Conservation (phyloP, 2,113 vertebrate species). For the Xyrauchen texanus region DNA sequence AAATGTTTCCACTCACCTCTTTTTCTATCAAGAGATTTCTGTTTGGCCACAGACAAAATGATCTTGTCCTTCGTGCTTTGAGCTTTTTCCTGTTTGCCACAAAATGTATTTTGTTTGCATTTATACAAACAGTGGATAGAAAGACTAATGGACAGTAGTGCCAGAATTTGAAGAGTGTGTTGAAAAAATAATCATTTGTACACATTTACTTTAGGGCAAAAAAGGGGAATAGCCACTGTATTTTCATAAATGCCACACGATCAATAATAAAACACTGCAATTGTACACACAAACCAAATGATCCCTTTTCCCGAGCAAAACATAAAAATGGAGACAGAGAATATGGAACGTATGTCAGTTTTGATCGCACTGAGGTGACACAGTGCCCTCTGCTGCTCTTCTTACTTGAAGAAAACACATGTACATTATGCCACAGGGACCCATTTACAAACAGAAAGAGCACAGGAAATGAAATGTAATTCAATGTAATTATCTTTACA, state of each 20-base stretch:
- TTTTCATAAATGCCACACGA: too few species aligned
- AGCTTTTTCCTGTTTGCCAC: constrained; percentile 81
- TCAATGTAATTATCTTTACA: too few species aligned
- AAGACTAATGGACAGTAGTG: too few species aligned
- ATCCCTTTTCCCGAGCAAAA: background rate
- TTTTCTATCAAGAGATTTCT: constrained; percentile 92
- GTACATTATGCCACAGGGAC: too few species aligned
- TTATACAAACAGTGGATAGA: background rate
- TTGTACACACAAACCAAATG: background rate
- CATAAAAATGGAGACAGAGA: too few species aligned
- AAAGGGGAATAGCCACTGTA: too few species aligned
- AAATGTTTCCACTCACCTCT: constrained; percentile 74
- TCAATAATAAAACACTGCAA: too few species aligned
- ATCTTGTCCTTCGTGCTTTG: constrained; percentile 81
- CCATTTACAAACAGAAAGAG: too few species aligned
- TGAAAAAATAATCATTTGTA: too few species aligned
- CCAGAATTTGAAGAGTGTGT: too few species aligned
- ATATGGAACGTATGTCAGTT: constrained; percentile 77
- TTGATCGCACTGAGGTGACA: constrained; percentile 82
- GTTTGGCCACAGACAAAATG: constrained; percentile 87
- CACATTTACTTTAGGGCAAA: too few species aligned
- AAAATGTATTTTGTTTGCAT: background rate
- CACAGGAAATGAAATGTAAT: too few species aligned
- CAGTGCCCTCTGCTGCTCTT: constrained; percentile 81
- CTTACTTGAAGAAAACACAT: constrained; percentile 67